phyloP scores from a whole-genome alignment of 2,888 invertebrate species.

The Drosophila vallismaia region DNA sequence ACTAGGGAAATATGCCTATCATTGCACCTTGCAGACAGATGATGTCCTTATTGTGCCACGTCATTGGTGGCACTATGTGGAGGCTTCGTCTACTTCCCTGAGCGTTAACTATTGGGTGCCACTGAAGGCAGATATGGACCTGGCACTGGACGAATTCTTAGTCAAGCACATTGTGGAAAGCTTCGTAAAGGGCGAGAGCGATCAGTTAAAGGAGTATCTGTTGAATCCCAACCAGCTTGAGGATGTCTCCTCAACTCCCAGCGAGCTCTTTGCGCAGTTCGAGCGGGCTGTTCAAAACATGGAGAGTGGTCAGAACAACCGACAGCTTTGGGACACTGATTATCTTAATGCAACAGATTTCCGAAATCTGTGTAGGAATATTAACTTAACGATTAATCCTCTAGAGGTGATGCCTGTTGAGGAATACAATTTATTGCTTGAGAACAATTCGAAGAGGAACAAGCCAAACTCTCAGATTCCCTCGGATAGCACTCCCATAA shows the following conservation, averaged over 20 bases:
- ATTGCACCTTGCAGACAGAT: constrained; percentile 90
- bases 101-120: constrained; percentile 90
- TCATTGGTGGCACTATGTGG: constrained; percentile 99
- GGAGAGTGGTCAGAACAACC: constrained; percentile 21
- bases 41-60: constrained; percentile 95
- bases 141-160: constrained; percentile 86
- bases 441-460: constrained; percentile 48
- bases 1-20: constrained; percentile 74
- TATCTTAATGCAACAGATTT: constrained; percentile 49
- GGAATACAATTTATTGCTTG: constrained; percentile 51
- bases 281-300: constrained; percentile 42
- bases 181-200: constrained; percentile 85
- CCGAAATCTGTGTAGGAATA: constrained; percentile 1
- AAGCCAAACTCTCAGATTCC: neutral
- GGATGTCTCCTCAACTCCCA: constrained; percentile 46
- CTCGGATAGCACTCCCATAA: constrained; percentile 29
- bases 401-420: constrained; percentile 54
- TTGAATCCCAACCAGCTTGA: constrained; percentile 89
- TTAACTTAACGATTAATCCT: constrained; percentile 11
- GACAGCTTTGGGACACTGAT: constrained; percentile 50
- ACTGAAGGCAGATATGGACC: constrained; percentile 83
- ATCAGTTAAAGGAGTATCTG: constrained; percentile 84
- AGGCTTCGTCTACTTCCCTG: constrained; percentile 90
- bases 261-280: constrained; percentile 53
- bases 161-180: constrained; percentile 88